Percentiles rank a stretch among this genome's conserved stretches.
Evolutionary conservation across 2,797 vertebrate genomes (phyloP).

Genomic region (Eospalax fontanierii): DNA sequence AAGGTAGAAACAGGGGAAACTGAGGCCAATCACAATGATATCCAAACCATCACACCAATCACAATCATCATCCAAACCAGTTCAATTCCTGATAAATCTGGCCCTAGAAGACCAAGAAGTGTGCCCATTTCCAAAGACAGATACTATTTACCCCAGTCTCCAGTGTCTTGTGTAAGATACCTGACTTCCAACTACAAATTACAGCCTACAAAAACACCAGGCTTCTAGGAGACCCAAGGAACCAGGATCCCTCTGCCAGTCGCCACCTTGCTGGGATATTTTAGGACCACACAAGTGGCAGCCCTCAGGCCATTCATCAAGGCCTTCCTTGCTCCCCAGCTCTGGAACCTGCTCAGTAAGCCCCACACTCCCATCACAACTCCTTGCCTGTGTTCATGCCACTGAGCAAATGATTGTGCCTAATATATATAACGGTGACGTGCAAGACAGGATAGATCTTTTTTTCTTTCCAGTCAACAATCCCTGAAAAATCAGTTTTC

Average conservation of each 20-base stretch:
- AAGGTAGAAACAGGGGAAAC: neutral
- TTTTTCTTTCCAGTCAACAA: neutral
- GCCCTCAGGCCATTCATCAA: neutral
- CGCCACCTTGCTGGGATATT: neutral
- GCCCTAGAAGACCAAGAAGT: neutral
- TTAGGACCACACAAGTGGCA: neutral
- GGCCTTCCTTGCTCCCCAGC: neutral
- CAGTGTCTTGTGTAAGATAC: neutral
- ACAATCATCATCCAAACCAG: neutral
- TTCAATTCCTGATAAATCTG: neutral
- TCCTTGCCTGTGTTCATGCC: neutral
- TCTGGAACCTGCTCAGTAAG: neutral
- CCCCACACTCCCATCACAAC: neutral
- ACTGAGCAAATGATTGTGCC: neutral
- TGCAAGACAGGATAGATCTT: neutral
- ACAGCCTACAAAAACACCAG: neutral
- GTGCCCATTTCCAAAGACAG: neutral
- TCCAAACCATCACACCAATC: too few relatives aligned
- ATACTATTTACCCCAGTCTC: neutral
- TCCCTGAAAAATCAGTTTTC: neutral
- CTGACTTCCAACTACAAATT: neutral
- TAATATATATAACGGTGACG: too few relatives aligned
- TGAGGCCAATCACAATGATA: neutral
- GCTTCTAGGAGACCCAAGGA: neutral
- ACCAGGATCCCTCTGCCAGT: neutral